Base-by-base conservation (phyloP, 2,797 vertebrate species). In the Eidolon dupreanum region DNA sequence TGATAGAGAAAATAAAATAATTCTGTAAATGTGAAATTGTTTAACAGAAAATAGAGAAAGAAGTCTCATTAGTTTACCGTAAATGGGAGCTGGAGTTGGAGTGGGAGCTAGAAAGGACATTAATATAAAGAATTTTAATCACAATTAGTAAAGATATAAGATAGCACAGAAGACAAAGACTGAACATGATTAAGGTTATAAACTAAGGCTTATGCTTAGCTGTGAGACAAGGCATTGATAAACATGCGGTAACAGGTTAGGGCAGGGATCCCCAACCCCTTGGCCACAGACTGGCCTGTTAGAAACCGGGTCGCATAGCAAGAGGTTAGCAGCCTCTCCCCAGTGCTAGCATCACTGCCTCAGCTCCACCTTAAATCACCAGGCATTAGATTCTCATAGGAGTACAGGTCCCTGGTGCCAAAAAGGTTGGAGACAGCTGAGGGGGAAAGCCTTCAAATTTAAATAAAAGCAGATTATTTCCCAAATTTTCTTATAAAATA, bases 51-150 rank as follows among this genome's bases (percentile, higher is more conserved):
- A 98, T 15, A 96, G 97, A 98, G 97, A 97, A 97, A 98, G 92
- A 98, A 95, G 98, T 98, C 57, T 98, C 97, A 16, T 99, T 98
- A 98, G 98, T 99, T 99, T 99, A 99, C 99, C 99, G 99, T 99
- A 98, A 98, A 98, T 97, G 97, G 99, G 98, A 98, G 99, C 98
- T 98, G 99, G 99, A 98, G 99, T 99, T 98, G 99, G 99, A 95
- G 99, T 99, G 98, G 99, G 98, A 98, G 99, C 99, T 99, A 99
- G 98, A 99, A 99, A 98, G 98, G 98, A 98, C 96, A 99, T 98
- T 98, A 99, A 99, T 98, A 98, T 98, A 99, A 98, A 98, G 97
- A 98, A 99, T 98, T 99, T 97, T 99, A 99, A 99, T 98, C 97
- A 98, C 95, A 97, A 99, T 99, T 98, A 99, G 98, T 98, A 97